phyloP scores from a whole-genome alignment of 2,888 invertebrate genomes.

The Dryobotodes eremita region DNA sequence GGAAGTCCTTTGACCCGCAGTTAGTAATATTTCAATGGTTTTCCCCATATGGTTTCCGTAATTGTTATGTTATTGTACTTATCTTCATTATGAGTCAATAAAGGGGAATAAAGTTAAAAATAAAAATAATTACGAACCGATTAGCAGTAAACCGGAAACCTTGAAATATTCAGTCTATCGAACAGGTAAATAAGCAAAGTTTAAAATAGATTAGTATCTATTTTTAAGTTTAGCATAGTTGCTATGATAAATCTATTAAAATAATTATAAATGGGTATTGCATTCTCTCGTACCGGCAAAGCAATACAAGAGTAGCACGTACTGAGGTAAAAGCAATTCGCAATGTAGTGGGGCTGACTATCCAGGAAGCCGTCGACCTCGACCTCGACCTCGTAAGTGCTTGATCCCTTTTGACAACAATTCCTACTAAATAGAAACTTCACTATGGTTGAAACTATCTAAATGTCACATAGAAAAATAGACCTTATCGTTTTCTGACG shows the following conservation, averaged over 20 bases:
- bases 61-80: neutral
- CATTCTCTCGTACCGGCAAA: neutral
- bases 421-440: neutral
- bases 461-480: neutral
- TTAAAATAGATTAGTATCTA: conserved; percentile 3
- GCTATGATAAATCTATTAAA: neutral
- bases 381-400: neutral
- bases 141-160: neutral
- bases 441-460: neutral
- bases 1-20: conserved; percentile 11
- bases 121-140: neutral
- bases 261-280: neutral
- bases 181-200: neutral
- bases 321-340: neutral
- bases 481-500: neutral
- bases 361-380: no score
- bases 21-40: neutral
- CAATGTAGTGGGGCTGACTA: no score
- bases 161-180: neutral
- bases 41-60: conserved; percentile 3
- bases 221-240: no score
- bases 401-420: neutral
- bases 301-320: neutral
- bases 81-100: no score
- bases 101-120: neutral